Base-by-base conservation (phyloP, 1,140 invertebrate species). In the Aphaenogaster rudis region DNA sequence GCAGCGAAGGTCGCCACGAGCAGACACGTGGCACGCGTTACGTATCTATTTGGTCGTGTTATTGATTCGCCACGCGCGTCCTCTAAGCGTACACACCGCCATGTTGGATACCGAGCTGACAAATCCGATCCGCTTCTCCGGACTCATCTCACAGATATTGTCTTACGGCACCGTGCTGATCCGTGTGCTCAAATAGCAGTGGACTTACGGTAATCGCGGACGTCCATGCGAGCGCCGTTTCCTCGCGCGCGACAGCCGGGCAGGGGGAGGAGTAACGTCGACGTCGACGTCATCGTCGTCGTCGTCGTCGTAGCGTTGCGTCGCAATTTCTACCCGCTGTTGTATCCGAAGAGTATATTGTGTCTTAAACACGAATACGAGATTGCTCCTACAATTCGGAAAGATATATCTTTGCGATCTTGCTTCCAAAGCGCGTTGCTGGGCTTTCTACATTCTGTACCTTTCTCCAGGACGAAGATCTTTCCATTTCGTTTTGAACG, bases 131-230 rank as follows among this genome's bases (percentile, higher is more conserved):
- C 87, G 85, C 67, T 59, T 91, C n/a, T 86, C 90, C 52, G 74
- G 81, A 67, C 72, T 91, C 78, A 91, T 91, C 63, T 91, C 86
- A 8, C 90, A 89, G 81, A 91, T 91, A 36, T 84, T 91, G 48
- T 89, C 89, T 72, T 91, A 91, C 6, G 90, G 90, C 33, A 89
- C 66, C 17, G 88, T 89, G 50, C 21, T 91, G 21, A 91, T 91
- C 71, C 90, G 90, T 80, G 90, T 91, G 15, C 90, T 91, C 59
- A 91, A 91, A 91, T 91, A 91, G 90, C 90, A 91, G 88, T 91
- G 90, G 90, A 91, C 80, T 86, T 84, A 59, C 64, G 88, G 90
- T 91, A 91, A 86, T 84, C 21, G 9, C 28, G 42, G 59, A 17
- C 42, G 15, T 17, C 11, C 33, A 5, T 21, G 67, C 13, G 13